Conservation (phyloP, 2,888 invertebrate species). For the Plutella xylostella region DNA sequence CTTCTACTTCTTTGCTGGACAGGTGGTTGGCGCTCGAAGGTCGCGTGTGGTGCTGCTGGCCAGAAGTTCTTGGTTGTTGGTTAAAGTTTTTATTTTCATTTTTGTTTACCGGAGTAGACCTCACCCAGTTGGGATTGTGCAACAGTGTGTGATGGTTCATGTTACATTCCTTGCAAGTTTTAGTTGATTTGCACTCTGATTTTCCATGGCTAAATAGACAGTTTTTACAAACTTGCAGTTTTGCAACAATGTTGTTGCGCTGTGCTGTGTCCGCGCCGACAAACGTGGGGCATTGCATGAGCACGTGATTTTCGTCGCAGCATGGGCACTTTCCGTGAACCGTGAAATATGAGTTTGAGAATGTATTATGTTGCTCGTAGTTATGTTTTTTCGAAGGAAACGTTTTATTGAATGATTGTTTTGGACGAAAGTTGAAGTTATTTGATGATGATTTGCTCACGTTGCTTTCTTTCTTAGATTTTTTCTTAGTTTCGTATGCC, state of each 20-base stretch:
- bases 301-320: slow-evolving; percentile 13
- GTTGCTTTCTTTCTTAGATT: background rate
- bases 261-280: background rate
- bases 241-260: slow-evolving; percentile 8
- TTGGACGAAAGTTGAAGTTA: too few species aligned
- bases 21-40: too few species aligned
- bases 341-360: background rate
- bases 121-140: too few species aligned
- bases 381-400: background rate
- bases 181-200: slow-evolving; percentile 11
- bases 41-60: too few species aligned
- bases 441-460: too few species aligned
- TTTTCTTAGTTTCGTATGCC: slow-evolving; percentile 15
- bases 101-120: too few species aligned
- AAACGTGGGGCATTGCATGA: slow-evolving; percentile 16
- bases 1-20: too few species aligned
- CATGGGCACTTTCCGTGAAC: slow-evolving; percentile 11
- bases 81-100: too few species aligned
- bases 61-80: too few species aligned
- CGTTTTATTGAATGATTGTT: slow-evolving; percentile 13
- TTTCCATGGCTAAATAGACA: slow-evolving; percentile 16
- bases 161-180: slow-evolving; percentile 18
- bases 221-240: slow-evolving; percentile 16
- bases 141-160: slow-evolving; percentile 15
- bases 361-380: background rate